Evolutionary conservation across 1,140 invertebrate species (phyloP), one percentile per base, ranked within the genome.

Genomic region (Drosophila teissieri): DNA sequence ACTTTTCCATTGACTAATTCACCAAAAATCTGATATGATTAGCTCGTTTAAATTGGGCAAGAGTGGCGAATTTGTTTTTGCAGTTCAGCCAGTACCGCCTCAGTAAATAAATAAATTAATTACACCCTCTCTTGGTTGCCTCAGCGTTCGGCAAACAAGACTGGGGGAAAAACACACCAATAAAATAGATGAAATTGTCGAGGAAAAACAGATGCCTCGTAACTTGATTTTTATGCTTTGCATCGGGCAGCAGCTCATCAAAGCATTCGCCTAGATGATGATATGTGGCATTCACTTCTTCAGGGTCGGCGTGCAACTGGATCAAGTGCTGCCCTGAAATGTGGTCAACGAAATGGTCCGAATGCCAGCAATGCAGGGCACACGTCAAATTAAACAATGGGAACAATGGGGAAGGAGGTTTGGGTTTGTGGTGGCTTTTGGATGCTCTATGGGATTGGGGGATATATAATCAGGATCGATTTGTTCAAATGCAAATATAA

Each of bases 51-150:
- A 78, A 57, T 54, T 65, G 42, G 40, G 46, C 37, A 57, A 75
- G 57, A 60, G 74, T 78, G 75, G 51, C 65, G 58, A 60, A 52
- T 48, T 24, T 22, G 19, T 19, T 49, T 3, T 14, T 39, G 12
- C 31, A 10, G 17, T 31, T 57, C 19, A 11, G 40, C 49, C 53
- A 60, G 65, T 45, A 69, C 56, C 57, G 79, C 51, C 69, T 63
- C 65, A 88, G 82, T 88, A 88, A 86, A 83, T 86, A 76, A 76
- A 83, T 79, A 19, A 19, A 19, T 84, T 82, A 86, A 86, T 86
- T 86, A 69, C 83, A 73, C 62, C 46, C 58, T 70, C 63, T 84
- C 61, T 31, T 4, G 63, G 58, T 72, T 69, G 69, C 58, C 67
- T 75, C 39, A 49, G 62, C 70, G 46, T 54, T 52, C 7, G 39